These are phyloP conservation scores for Mystacides longicornis DNA, from an alignment of 2,888 invertebrate species.

Conservation along the genomic window DNA sequence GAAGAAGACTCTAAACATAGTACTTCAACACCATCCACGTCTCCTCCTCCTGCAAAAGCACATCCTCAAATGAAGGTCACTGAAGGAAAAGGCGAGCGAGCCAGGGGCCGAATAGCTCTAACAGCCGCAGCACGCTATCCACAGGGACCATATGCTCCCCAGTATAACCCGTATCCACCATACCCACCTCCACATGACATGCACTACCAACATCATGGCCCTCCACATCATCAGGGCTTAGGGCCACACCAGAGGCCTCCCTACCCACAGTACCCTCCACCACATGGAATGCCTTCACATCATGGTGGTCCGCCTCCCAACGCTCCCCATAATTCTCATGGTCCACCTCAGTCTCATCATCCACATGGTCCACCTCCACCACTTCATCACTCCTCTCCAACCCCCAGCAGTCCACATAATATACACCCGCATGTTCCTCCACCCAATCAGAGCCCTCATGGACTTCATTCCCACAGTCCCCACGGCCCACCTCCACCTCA, in stretches of 20 bases:
- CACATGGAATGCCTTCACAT: slow-evolving; percentile 16
- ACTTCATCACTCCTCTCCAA: slow-evolving; percentile 6
- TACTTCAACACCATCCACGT: slow-evolving; percentile 12
- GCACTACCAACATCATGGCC: slow-evolving; percentile 25
- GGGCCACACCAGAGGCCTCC: slow-evolving; percentile 31
- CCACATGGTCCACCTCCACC: slow-evolving; percentile 16
- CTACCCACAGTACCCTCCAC: slow-evolving; percentile 12
- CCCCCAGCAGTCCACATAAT: slow-evolving; percentile 6
- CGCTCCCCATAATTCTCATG: slow-evolving; percentile 14
- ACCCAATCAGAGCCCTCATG: slow-evolving; percentile 10
- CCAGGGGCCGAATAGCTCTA: slow-evolving; percentile 29
- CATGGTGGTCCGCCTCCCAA: slow-evolving; percentile 11
- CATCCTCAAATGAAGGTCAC: slow-evolving; percentile 42
- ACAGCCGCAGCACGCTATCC: slow-evolving; percentile 37
- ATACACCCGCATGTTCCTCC: slow-evolving; percentile 3
- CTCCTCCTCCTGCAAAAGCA: slow-evolving; percentile 35
- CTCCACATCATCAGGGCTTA: slow-evolving; percentile 29
- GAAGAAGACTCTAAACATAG: slow-evolving; percentile 11
- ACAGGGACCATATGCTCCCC: slow-evolving; percentile 46
- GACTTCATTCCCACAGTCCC: slow-evolving; percentile 6
- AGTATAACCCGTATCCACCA: slow-evolving; percentile 43
- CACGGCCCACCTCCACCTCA: slow-evolving; percentile 9
- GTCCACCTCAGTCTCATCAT: slow-evolving; percentile 18
- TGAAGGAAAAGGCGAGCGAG: slow-evolving; percentile 44
- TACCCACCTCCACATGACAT: slow-evolving; percentile 35